These are phyloP conservation scores for Cnemophilus loriae DNA, from an alignment of 2,113 vertebrate genomes.

Conservation along the genomic window DNA sequence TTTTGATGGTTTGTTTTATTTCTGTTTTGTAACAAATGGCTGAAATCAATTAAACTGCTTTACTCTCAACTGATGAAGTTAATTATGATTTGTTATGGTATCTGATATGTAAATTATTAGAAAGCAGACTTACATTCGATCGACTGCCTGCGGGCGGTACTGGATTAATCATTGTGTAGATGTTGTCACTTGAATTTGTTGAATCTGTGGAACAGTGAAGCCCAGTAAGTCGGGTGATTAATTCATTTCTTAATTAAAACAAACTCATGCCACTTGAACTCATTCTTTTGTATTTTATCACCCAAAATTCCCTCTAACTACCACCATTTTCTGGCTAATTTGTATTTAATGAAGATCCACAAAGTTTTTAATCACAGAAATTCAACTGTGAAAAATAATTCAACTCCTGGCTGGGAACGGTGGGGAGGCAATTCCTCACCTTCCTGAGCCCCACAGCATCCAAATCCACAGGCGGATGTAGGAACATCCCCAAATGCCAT, in stretches of 20 bases:
- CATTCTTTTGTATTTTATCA: slow-evolving; percentile 83
- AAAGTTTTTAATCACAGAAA: slow-evolving; percentile 82
- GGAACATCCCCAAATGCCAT: neutral
- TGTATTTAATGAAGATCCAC: slow-evolving; percentile 83
- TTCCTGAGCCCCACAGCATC: neutral
- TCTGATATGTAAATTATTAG: slow-evolving; percentile 80
- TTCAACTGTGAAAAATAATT: slow-evolving; percentile 72
- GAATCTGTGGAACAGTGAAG: slow-evolving; percentile 85
- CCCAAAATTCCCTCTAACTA: slow-evolving; percentile 79
- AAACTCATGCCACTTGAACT: slow-evolving; percentile 81
- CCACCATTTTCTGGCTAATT: slow-evolving; percentile 80
- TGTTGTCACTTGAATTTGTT: slow-evolving; percentile 99
- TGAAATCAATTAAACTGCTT: slow-evolving; percentile 82
- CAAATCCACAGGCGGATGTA: neutral
- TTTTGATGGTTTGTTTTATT: slow-evolving; percentile 77
- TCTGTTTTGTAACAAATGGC: slow-evolving; percentile 79
- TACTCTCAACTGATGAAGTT: slow-evolving; percentile 80
- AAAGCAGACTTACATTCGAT: slow-evolving; percentile 90
- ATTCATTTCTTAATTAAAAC: slow-evolving; percentile 84
- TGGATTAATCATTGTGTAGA: slow-evolving; percentile 99
- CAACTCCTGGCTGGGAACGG: slow-evolving; percentile 6
- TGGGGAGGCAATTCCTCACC: neutral
- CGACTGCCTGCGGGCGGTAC: slow-evolving; percentile 92
- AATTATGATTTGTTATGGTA: slow-evolving; percentile 85
- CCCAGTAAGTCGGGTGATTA: slow-evolving; percentile 75